Evolutionary conservation across 2,888 invertebrate genomes (phyloP), one percentile per base, ranked within the genome.

Genomic region (Eupithecia insigniata): DNA sequence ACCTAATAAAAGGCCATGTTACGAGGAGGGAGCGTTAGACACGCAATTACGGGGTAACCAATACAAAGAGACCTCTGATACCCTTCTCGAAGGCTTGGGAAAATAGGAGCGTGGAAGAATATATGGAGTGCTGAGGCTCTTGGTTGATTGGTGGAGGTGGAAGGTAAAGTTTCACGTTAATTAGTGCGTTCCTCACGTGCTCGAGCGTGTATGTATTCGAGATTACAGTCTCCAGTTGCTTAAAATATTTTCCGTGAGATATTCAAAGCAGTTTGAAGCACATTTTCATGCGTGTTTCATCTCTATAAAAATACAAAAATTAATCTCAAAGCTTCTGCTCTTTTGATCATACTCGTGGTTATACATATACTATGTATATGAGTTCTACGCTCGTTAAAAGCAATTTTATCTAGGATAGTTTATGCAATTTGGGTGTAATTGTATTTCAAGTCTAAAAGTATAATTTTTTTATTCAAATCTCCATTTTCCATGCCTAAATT

Each of bases 1-100:
- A 93, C 93, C 92, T 93, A 93, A 93, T 94, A 93, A 93, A 93
- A 93, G 92, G 86, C 90, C 90, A 83, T 87, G 90, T 92, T 92
- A 93, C 92, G 92, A 90, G 92, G 88, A 91, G 90, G 89, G 90
- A 89, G 87, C 91, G 90, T 92, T 91, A 92, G 90, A 92, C 92
- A 92, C 89, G 92, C 92, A 92, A 92, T 93, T 93, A 93, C 84
- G 81, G 85, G 80, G 84, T 85, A 82, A 76, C 93, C 91, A 92
- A 84, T 82, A 75, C 88, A 89, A 81, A 83, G 74, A 84, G 93
- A 85, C 80, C 92, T 81, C 75, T 85, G 83, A 82, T 82, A 85
- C 86, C 85, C 85, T 85, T 84, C 82, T 80, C 66, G 76, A 71
- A 77, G 79, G 81, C 79, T 84, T 82, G 83, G 80, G 78, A 79